Evolutionary conservation across 1,140 invertebrate species (phyloP), one percentile per base, ranked within the genome.

Genomic region (Drosophila subpulchrella): DNA sequence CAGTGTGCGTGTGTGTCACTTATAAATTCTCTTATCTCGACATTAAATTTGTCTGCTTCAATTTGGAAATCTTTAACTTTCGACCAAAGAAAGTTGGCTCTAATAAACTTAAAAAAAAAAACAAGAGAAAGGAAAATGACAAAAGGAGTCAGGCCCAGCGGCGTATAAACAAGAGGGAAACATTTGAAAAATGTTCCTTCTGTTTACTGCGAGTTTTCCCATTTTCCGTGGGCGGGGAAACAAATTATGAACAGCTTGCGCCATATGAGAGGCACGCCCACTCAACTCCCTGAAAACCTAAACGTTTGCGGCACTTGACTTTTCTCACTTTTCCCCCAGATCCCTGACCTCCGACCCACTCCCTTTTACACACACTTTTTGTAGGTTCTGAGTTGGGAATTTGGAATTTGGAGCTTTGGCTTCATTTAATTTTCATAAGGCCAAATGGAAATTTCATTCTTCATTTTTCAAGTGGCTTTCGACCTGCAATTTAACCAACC

Each of bases 371-470:
- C 36, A 24, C 27, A 7, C 17, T 68, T 53, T 30, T 42, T 53
- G 47, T 32, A 11, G 47, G 50, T 56, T 63, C 15, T 30, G 36
- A 57, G 34, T 34, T 54, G 46, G 32, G 38, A 65, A 44, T 62
- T 63, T 11, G 32, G 30, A 53, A 36, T 30, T 61, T 53, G 32
- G 38, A 65, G 78, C 65, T 83, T 61, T 62, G 50, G 71, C 73
- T 74, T 84, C 81, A 84, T 84, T 60, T 85, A 84, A 81, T 84
- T 85, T 84, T 85, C 63, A 84, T 84, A 81, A 77, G 60, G 51
- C 81, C 81, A 80, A 84, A 79, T 80, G 77, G 76, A 75, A 83
- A 67, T 71, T 79, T 54, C 34, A 75, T 51, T 78, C 75, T 78
- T 63, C 54, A 83, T 68, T 54, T 57, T 75, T 77, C 67, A 81